These are phyloP conservation scores for Kryptolebias marmoratus DNA, from an alignment of 2,113 vertebrate genomes.

Conservation along the genomic window DNA sequence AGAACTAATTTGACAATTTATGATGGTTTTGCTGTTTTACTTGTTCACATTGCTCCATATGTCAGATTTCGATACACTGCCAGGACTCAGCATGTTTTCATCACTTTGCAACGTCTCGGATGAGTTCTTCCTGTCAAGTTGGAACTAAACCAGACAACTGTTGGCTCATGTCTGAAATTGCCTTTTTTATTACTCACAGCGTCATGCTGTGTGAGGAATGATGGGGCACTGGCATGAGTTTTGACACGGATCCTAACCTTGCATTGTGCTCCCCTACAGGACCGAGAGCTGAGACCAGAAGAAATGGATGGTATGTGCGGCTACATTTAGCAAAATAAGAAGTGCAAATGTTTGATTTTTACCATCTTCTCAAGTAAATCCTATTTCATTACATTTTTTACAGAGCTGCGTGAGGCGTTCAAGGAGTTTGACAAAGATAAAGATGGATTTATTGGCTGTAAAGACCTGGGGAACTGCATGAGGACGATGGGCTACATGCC, in stretches of 20 bases:
- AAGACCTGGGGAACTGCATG: slow-evolving; percentile 98
- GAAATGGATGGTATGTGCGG: slow-evolving; percentile 92
- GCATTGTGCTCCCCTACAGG: slow-evolving; percentile 82
- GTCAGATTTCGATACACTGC: slow-evolving; percentile 14
- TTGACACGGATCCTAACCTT: slow-evolving; percentile 41
- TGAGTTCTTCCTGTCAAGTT: slow-evolving; percentile 41
- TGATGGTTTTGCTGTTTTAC: not conserved
- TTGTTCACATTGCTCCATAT: not conserved
- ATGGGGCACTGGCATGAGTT: slow-evolving; percentile 35
- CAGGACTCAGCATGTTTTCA: slow-evolving; percentile 33
- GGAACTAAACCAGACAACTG: slow-evolving; percentile 36
- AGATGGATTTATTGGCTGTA: slow-evolving; percentile 97
- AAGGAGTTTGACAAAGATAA: slow-evolving; percentile 97
- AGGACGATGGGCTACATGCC: slow-evolving; percentile 99
- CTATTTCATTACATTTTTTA: not conserved
- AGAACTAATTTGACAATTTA: not conserved
- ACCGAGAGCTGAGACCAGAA: slow-evolving; percentile 93
- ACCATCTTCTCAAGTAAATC: not conserved
- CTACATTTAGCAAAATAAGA: not conserved
- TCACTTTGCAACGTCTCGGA: slow-evolving; percentile 28
- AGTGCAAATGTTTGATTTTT: not conserved
- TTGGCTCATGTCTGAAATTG: slow-evolving; percentile 29
- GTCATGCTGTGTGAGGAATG: slow-evolving; percentile 27
- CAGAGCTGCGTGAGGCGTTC: slow-evolving; percentile 96
- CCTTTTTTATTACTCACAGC: slow-evolving; percentile 17